Base-by-base conservation (phyloP, 2,888 invertebrate species). In the Agonopterix heracliana region DNA sequence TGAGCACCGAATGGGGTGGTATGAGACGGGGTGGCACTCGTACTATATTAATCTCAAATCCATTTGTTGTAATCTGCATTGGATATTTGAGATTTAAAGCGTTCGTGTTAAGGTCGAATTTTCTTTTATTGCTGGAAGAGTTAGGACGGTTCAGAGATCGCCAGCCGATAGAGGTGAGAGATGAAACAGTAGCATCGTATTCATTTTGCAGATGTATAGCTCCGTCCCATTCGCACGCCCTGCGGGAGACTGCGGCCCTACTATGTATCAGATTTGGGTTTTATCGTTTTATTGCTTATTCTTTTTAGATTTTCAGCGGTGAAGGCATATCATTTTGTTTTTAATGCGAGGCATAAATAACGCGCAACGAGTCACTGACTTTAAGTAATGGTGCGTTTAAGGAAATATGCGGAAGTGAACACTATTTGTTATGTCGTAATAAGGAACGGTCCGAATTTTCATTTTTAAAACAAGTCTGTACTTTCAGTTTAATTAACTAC, bases 241-340 rank as follows among this genome's bases (percentile, higher is more conserved):
- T 70, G 81, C 78, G 80, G 82, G 84, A 79, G 77, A 74, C 81
- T 80, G 78, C 66, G 78, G 75, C 81, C 81, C 82, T 84, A 84
- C 84, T 80, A 84, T 87, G 88, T 88, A 88, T 88, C 88, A 86
- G 88, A 88, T 87, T 88, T 86, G 86, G 85, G 85, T 83, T 88
- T 88, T 88, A 88, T 87, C 86, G 86, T 88, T 88, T 88, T 88
- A 88, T 87, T 87, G 88, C 88, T 85, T 88, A 88, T 88, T 88
- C 86, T 88, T 88, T 87, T 88, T 88, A 87, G 87, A 88, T 88
- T 88, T 88, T 87, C 86, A 86, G 82, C 81, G 78, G 83, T 79
- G 83, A 78, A 85, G 82, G 86, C 86, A 85, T 86, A 88, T 87
- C 86, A 87, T 87, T 88, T 85, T 83, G 83, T 83, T 87, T 88